Evolutionary conservation across 2,888 invertebrate genomes (phyloP).

Genomic region (Heliconius ethilla): DNA sequence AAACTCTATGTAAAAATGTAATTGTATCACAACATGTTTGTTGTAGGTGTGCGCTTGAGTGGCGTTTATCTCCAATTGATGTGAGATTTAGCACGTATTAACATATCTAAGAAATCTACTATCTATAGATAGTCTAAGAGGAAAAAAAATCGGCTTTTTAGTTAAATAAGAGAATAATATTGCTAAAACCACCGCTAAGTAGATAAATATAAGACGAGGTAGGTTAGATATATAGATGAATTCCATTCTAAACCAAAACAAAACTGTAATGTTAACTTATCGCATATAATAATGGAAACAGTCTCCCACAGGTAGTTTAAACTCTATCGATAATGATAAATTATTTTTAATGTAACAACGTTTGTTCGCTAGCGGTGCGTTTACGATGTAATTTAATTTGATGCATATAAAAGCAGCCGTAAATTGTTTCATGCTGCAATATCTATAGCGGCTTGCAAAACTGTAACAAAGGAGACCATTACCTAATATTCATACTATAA

Average conservation of each 20-base stretch:
- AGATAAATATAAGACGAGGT: too few relatives aligned
- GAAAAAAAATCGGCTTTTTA: not conserved
- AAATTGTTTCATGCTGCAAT: not conserved
- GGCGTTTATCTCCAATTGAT: not conserved
- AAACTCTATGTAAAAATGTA: not conserved
- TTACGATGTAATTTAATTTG: slow-evolving; percentile 20
- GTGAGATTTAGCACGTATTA: not conserved
- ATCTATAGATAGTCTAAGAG: not conserved
- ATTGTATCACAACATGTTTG: too few relatives aligned
- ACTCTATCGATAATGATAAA: slow-evolving; percentile 31
- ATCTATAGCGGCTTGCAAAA: not conserved
- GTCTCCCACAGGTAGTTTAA: not conserved
- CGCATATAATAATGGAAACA: slow-evolving; percentile 21
- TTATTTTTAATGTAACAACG: slow-evolving; percentile 29
- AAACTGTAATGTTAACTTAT: not conserved
- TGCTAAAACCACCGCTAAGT: too few relatives aligned
- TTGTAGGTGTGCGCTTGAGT: not conserved
- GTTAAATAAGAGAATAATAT: too few relatives aligned
- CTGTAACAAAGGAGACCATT: not conserved
- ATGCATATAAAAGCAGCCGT: not conserved
- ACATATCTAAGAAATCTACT: not conserved
- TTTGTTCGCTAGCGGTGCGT: slow-evolving; percentile 2
- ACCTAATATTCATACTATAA: not conserved
- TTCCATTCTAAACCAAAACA: not conserved
- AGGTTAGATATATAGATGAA: not conserved